Percentiles rank a stretch among this genome's conserved stretches.
These are phyloP conservation scores for Allolobophora icterica DNA, from an alignment of 2,888 invertebrate genomes.

Conservation along the genomic window DNA sequence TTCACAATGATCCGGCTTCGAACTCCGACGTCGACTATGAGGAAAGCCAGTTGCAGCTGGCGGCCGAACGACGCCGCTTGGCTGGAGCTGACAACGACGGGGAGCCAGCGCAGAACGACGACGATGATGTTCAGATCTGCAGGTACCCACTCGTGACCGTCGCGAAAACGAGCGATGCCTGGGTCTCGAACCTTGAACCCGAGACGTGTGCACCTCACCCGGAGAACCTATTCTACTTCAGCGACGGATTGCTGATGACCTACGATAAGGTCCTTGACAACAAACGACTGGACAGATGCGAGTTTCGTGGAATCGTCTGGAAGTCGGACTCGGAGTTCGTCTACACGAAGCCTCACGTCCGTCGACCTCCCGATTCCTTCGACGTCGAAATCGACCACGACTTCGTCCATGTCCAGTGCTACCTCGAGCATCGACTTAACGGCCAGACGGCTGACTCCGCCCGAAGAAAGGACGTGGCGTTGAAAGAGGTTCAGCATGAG, in stretches of 20 bases:
- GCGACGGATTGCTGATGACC: conserved; percentile 48
- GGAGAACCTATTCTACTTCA: conserved; percentile 50
- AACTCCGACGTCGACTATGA: background rate
- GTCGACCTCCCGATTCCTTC: conserved; percentile 29
- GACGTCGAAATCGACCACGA: conserved; percentile 42
- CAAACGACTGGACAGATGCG: conserved; percentile 41
- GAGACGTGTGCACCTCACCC: background rate
- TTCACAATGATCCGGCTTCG: background rate
- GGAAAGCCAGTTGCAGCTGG: background rate
- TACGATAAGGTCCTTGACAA: conserved; percentile 48
- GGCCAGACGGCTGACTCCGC: background rate
- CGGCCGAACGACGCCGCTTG: background rate
- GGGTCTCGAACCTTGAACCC: background rate
- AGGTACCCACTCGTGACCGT: background rate
- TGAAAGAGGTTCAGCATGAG: background rate
- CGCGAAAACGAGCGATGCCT: conserved; percentile 7
- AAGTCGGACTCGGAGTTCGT: conserved; percentile 28
- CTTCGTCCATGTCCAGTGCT: conserved; percentile 39
- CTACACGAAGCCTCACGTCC: conserved; percentile 30
- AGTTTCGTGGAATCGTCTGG: conserved; percentile 44
- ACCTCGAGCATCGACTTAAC: background rate
- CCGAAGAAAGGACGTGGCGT: background rate
- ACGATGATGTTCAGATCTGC: conserved; percentile 7
- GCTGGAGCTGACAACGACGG: background rate
- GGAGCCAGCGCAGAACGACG: background rate